phyloP scores from a whole-genome alignment of 2,888 invertebrate species.

The Trisateles emortualis region DNA sequence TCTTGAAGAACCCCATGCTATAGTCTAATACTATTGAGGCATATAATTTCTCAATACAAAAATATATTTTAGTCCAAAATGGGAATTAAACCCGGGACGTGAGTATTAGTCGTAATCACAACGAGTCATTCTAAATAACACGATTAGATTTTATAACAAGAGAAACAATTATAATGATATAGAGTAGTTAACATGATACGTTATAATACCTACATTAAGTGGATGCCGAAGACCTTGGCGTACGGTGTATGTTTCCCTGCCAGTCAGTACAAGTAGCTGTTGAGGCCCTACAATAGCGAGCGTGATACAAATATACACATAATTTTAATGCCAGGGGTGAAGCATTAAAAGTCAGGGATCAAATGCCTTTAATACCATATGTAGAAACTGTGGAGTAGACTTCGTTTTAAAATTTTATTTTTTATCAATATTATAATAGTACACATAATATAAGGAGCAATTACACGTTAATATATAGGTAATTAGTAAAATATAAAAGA shows the following conservation, averaged over 20 bases:
- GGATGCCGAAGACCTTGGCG: conserved; percentile 75
- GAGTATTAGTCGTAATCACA: no score
- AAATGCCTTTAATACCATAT: conserved; percentile 83
- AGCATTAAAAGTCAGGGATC: conserved; percentile 88
- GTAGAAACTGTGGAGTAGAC: conserved; percentile 59
- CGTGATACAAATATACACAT: conserved; percentile 87
- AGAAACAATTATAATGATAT: conserved; percentile 20
- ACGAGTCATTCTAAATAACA: no score
- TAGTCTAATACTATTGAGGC: no score
- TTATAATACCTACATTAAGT: conserved; percentile 53
- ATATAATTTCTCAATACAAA: no score
- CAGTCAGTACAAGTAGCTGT: conserved; percentile 56
- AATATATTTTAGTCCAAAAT: no score
- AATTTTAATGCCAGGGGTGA: conserved; percentile 86
- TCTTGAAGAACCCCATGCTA: no score
- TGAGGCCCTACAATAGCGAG: conserved; percentile 85
- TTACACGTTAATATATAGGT: no score
- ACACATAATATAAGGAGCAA: no score
- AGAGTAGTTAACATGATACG: conserved; percentile 50
- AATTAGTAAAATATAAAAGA: no score
- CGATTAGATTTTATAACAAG: conserved; percentile 1
- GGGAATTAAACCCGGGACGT: no score
- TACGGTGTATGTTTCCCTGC: conserved; percentile 74
- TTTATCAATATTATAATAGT: background rate
- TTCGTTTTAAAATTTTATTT: conserved; percentile 5